A percentile compares a stretch with the other conserved stretches of the same genome.
Conservation (phyloP, 1,140 invertebrate species). For the Bombus pascuorum region DNA sequence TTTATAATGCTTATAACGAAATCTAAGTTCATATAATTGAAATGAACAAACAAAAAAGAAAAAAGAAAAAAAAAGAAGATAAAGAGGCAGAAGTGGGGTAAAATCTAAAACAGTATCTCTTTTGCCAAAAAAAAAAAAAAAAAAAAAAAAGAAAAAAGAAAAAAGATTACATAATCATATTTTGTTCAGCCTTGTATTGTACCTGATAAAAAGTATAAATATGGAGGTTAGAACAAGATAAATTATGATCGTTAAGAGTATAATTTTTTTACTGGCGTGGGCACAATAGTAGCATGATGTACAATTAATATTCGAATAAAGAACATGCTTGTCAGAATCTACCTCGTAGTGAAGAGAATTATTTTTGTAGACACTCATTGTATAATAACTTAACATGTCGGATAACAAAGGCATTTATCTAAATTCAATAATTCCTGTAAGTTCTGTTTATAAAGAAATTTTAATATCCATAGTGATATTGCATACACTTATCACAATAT, state of each 20-base stretch:
- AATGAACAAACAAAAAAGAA: neutral
- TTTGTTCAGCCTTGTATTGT: slow-evolving; percentile 70
- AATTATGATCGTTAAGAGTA: slow-evolving; percentile 49
- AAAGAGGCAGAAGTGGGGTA: neutral
- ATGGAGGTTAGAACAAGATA: slow-evolving; percentile 39
- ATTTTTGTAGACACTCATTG: slow-evolving; percentile 32
- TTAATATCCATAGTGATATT: neutral
- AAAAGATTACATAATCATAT: slow-evolving; percentile 44
- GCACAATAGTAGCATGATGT: slow-evolving; percentile 52
- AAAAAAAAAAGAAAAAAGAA: neutral
- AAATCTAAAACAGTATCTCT: slow-evolving; percentile 11
- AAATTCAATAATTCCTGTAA: slow-evolving; percentile 9
- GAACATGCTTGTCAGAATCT: slow-evolving; percentile 58
- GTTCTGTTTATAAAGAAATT: slow-evolving; percentile 13
- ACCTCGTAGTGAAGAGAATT: slow-evolving; percentile 28
- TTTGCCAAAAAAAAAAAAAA: slow-evolving; percentile 25
- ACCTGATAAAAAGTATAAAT: slow-evolving; percentile 62
- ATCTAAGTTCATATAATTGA: neutral
- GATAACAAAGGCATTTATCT: slow-evolving; percentile 10
- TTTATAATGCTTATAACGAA: slow-evolving; percentile 13
- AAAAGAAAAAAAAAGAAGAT: neutral
- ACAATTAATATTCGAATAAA: slow-evolving; percentile 60
- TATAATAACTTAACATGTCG: neutral
- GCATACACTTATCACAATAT: neutral
- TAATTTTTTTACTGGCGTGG: slow-evolving; percentile 54